A percentile compares a stretch with the other conserved stretches of the same genome.
These are phyloP conservation scores for Hyles lineata DNA, from an alignment of 2,888 invertebrate species.

Conservation along the genomic window DNA sequence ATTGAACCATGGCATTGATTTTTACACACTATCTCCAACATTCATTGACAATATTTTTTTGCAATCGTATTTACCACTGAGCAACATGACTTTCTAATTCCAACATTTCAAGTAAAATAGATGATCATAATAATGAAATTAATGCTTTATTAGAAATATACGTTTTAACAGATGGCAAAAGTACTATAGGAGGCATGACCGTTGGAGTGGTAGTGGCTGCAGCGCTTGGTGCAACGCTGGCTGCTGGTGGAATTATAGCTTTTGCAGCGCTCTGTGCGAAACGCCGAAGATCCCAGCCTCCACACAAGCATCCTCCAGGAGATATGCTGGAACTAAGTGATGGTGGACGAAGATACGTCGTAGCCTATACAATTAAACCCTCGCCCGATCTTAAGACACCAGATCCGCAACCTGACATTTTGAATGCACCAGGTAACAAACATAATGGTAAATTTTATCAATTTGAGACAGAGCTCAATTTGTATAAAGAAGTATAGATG, in stretches of 20 bases:
- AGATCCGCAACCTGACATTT: conserved; percentile 90
- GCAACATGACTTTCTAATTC: no score
- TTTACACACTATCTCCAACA: not conserved
- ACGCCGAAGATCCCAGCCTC: conserved; percentile 65
- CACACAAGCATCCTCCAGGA: conserved; percentile 76
- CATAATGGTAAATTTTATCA: no score
- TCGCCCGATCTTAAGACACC: conserved; percentile 83
- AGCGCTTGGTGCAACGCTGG: conserved; percentile 65
- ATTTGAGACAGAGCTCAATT: not conserved
- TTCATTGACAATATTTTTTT: no score
- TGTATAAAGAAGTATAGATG: no score
- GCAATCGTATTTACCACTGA: no score
- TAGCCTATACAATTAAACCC: conserved; percentile 93
- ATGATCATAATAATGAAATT: no score
- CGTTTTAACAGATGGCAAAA: conserved; percentile 85
- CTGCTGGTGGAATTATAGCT: conserved; percentile 64
- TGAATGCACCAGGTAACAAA: conserved; percentile 88
- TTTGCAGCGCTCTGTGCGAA: conserved; percentile 69
- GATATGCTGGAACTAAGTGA: conserved; percentile 88
- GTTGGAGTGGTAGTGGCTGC: conserved; percentile 86
- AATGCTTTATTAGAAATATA: no score
- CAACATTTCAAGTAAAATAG: no score
- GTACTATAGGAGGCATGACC: conserved; percentile 88
- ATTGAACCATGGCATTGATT: not conserved
- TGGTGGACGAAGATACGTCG: conserved; percentile 93